Evolutionary conservation across 2,113 vertebrate genomes (phyloP), one percentile per base, ranked within the genome.

Genomic region (Sceloporus tristichus): DNA sequence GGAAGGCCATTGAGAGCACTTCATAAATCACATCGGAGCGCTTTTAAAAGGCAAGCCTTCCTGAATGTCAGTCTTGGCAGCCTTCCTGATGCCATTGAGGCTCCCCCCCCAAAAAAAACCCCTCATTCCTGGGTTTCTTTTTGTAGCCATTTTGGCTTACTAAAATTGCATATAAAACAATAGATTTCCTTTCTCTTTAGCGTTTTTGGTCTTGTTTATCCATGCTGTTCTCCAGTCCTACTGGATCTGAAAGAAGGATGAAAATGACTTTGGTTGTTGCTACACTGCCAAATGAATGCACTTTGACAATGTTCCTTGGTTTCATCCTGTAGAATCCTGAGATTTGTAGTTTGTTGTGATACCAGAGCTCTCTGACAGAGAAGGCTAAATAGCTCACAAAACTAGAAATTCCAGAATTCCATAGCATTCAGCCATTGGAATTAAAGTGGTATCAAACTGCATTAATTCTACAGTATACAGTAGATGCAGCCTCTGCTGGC

Each of bases 11-110:
- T 48, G 85, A 70, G 78, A 54, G 21, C 65, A 13, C 85, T 54
- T 54, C 40, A 68, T 86, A 79, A 86, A 86, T 79, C 75, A 79
- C 85, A 79, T 10, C 42, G 4, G 42, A 48, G 68, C 70, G 40
- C 40, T 54, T 48, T 34, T 54, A 70, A 68, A 78, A 70, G 34
- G 27, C 73, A 78, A 53, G 9, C 62, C 62, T 34, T 79, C 76
- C 75, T 79, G 75, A 78, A 53, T 54, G 48, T 23, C 75, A 86
- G 8, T 68, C 21, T 66, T 78, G 85, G 27, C 11, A 53, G n/a
- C 62, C 42, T 38, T 78, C 74, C 73, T 40, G 16, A 66, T 48
- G 38, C 19, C 56, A 4, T n/a, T 77, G 38, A 21, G 9, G 21
- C 4, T 5, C 18, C 14, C 18, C 11, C 59, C 18, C 59, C 13